These are phyloP conservation scores for Ginglymostoma cirratum DNA, from an alignment of 2,113 vertebrate genomes.

Conservation along the genomic window DNA sequence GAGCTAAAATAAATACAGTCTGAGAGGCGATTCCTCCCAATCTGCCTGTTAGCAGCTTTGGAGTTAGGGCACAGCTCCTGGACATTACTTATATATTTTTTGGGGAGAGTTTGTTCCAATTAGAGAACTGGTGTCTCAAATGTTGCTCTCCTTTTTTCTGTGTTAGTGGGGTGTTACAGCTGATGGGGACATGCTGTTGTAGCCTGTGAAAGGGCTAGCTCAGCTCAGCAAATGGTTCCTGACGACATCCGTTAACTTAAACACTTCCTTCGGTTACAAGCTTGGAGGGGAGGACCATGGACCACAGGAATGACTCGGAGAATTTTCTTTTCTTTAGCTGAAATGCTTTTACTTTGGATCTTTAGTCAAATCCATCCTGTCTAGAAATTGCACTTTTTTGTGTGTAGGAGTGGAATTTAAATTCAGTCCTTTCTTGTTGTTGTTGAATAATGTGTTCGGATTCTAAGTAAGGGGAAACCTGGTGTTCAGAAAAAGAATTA, in stretches of 20 bases:
- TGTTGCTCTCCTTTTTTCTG: not conserved
- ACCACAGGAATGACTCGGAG: not conserved
- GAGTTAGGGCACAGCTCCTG: not conserved
- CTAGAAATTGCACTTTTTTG: not conserved
- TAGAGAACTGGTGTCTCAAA: not conserved
- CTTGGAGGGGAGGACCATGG: not conserved
- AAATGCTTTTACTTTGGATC: not conserved
- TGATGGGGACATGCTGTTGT: too few relatives aligned
- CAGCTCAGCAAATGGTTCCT: too few relatives aligned
- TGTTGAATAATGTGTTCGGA: not conserved
- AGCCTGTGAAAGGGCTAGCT: too few relatives aligned
- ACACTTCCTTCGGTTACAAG: not conserved
- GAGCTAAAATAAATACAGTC: not conserved
- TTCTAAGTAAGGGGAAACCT: not conserved
- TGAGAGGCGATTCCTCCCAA: not conserved
- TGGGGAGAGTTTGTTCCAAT: not conserved
- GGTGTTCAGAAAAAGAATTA: not conserved
- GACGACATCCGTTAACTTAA: not conserved
- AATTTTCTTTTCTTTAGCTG: not conserved
- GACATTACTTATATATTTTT: not conserved
- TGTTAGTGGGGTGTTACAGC: too few relatives aligned
- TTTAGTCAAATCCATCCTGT: not conserved
- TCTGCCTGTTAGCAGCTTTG: not conserved
- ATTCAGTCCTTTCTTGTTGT: not conserved
- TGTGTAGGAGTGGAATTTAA: not conserved